Base-by-base conservation (phyloP, 1,140 invertebrate genomes). In the Thaumetopoea pityocampa region DNA sequence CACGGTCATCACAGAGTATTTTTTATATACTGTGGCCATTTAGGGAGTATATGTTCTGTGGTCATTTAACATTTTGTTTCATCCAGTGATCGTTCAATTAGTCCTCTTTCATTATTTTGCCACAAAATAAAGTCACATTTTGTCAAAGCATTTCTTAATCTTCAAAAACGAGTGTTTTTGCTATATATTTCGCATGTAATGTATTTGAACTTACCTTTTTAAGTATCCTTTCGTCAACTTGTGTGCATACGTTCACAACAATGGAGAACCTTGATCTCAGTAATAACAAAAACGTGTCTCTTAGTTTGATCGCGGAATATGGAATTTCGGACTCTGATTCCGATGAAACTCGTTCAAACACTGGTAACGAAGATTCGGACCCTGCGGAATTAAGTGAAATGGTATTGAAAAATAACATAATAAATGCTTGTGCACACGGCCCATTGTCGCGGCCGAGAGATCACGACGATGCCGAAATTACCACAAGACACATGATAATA, bases 341-440 rank as follows among this genome's bases (percentile, higher is more conserved):
- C 3, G 77, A 79, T 14, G 67, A 78, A 15, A 71, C 59, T 3
- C 52, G 44, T 33, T 72, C 71, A 1, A 72, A 71, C 28, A 65
- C 64, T n/a, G 64, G 51, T 8, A 69, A 76, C 28, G 71, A 76
- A 14, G 79, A 81, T 47, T 80, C 74, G 1, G 79, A 81, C 35
- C 48, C 69, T 2, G 59, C 68, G 30, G 73, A 85, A 45, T 55
- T 80, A 5, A 82, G 71, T 61, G 78, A 82, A 47, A 83, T 85
- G 78, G 82, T 85, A 14, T 61, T 82, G 27, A 83, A 84, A 38
- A 83, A 85, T 64, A 85, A 85, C 37, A 83, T 85, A 27, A 85
- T 85, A 37, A 85, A 85, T 38, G 79, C 82, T 10, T 82, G 78
- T 51, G 73, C 76, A 26, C 82, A 85, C 44, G 82, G 82, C 4